These are phyloP conservation scores for Drosophila parabipectinata DNA, from an alignment of 1,140 invertebrate genomes.

Conservation along the genomic window DNA sequence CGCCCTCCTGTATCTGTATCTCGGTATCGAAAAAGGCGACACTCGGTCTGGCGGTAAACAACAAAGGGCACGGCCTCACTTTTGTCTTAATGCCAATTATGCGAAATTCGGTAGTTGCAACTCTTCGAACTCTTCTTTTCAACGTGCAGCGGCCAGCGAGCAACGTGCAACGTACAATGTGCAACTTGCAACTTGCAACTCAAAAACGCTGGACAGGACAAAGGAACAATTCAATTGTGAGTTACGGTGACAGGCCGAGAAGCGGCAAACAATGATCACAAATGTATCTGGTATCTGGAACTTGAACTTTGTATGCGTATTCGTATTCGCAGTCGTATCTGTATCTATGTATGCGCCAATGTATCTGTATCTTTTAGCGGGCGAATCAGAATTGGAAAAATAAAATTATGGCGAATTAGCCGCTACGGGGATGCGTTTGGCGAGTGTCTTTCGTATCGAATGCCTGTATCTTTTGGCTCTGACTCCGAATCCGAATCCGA, in stretches of 20 bases:
- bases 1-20: not conserved
- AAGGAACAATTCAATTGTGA: conserved; percentile 82
- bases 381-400: not conserved
- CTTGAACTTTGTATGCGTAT: conserved; percentile 2
- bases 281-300: conserved; percentile 45
- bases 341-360: conserved; percentile 4
- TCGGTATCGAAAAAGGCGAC: conserved; percentile 14
- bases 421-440: conserved; percentile 47
- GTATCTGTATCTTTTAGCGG: conserved; percentile 19
- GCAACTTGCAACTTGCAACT: conserved; percentile 1
- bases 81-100: conserved; percentile 60
- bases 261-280: conserved; percentile 62
- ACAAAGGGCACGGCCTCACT: conserved; percentile 38
- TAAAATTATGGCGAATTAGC: conserved; percentile 45
- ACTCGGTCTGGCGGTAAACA: conserved; percentile 53
- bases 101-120: conserved; percentile 42
- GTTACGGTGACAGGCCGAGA: conserved; percentile 68
- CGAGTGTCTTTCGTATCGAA: conserved; percentile 61
- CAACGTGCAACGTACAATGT: not conserved
- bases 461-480: conserved; percentile 5
- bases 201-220: conserved; percentile 35
- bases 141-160: not conserved
- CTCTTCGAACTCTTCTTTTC: not conserved
- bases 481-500: conserved; percentile 34
- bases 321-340: conserved; percentile 21